Evolutionary conservation across 2,888 invertebrate genomes (phyloP).

Genomic region (Agrochola litura): DNA sequence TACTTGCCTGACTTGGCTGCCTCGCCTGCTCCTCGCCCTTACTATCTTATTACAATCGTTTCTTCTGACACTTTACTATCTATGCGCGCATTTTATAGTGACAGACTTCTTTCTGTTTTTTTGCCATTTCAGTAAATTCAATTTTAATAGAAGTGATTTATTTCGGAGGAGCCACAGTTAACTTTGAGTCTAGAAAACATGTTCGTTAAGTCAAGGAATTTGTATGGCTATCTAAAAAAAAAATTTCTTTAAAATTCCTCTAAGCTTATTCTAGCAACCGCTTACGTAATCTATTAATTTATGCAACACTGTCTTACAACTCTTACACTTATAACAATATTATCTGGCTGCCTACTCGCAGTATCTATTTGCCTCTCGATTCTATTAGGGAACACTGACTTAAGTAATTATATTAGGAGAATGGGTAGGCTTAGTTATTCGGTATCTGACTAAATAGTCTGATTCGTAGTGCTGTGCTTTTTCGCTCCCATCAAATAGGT

Average conservation of each 20-base stretch:
- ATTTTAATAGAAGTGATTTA: slow-evolving; percentile 30
- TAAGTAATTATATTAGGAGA: slow-evolving; percentile 42
- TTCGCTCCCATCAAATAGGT: slow-evolving; percentile 69
- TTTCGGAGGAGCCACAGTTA: neutral
- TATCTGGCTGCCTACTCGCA: slow-evolving; percentile 25
- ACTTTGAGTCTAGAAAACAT: neutral
- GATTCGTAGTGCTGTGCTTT: slow-evolving; percentile 51
- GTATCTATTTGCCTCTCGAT: slow-evolving; percentile 37
- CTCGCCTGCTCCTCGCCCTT: slow-evolving; percentile 72
- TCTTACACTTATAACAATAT: slow-evolving; percentile 36
- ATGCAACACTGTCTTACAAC: slow-evolving; percentile 34
- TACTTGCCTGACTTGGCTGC: slow-evolving; percentile 45
- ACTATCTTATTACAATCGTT: slow-evolving; percentile 87
- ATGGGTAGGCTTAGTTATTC: slow-evolving; percentile 23
- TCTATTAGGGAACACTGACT: slow-evolving; percentile 38
- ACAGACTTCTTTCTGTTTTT: slow-evolving; percentile 73
- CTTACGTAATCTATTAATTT: slow-evolving; percentile 45
- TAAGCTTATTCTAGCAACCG: neutral
- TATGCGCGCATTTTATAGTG: slow-evolving; percentile 81
- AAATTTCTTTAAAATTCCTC: neutral
- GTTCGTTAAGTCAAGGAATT: neutral
- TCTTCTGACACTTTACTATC: slow-evolving; percentile 86
- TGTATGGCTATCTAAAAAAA: neutral
- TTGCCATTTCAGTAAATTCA: slow-evolving; percentile 36
- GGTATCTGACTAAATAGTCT: slow-evolving; percentile 51